Evolutionary conservation across 2,888 invertebrate genomes (phyloP).

Genomic region (Venustoraphidia nigricollis): DNA sequence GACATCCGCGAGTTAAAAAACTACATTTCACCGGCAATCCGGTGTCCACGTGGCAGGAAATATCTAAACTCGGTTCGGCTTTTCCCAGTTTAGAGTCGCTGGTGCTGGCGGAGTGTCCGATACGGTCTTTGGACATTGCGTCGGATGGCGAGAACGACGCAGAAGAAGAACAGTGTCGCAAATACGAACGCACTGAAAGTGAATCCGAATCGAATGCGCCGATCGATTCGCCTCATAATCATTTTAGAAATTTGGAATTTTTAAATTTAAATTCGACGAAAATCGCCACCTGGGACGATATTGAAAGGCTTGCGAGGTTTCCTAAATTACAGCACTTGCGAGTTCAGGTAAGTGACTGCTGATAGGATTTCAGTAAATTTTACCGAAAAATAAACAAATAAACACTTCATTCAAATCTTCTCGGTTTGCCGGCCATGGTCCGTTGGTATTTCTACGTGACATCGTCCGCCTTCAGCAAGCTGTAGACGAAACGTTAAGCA

Average conservation of each 20-base stretch:
- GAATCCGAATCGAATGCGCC: constrained; percentile 34
- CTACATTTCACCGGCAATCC: constrained; percentile 82
- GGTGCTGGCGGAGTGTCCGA: constrained; percentile 73
- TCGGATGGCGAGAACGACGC: constrained; percentile 12
- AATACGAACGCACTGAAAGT: constrained; percentile 35
- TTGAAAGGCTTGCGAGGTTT: constrained; percentile 72
- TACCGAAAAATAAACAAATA: not conserved
- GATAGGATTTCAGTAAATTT: too few relatives aligned
- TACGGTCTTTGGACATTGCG: constrained; percentile 34
- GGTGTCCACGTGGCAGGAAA: constrained; percentile 69
- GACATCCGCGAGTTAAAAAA: constrained; percentile 54
- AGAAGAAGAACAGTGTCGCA: constrained; percentile 2
- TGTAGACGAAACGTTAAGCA: too few relatives aligned
- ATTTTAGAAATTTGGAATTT: constrained; percentile 54
- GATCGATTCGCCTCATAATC: constrained; percentile 43
- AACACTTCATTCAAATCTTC: too few relatives aligned
- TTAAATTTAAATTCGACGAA: constrained; percentile 75
- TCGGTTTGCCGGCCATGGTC: too few relatives aligned
- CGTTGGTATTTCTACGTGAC: too few relatives aligned
- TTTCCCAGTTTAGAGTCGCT: constrained; percentile 78
- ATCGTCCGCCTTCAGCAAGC: too few relatives aligned
- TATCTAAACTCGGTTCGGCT: constrained; percentile 66
- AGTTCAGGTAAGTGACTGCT: constrained; percentile 41
- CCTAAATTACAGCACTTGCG: constrained; percentile 70
- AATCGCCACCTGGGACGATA: constrained; percentile 74